A percentile compares a stretch with the other conserved stretches of the same genome.
Conservation (phyloP, 2,797 vertebrate genomes). For the Balearica regulorum region DNA sequence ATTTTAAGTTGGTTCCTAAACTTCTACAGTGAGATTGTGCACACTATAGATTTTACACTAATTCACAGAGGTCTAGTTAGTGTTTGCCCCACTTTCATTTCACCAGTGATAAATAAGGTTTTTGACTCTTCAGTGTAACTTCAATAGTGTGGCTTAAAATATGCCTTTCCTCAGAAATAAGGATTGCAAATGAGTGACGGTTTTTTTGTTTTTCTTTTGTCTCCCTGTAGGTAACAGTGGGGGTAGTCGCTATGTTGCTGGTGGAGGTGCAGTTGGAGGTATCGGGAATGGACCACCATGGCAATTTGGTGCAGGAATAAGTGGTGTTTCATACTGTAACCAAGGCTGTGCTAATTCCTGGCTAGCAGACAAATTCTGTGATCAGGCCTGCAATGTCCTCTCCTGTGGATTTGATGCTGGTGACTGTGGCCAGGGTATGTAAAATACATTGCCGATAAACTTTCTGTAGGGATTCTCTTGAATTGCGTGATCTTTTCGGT, state of each 20-base stretch:
- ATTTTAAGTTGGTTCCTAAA: background rate
- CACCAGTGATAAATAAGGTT: background rate
- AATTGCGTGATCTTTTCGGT: background rate
- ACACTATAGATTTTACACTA: background rate
- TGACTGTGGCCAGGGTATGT: conserved; percentile 93
- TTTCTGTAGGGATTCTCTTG: background rate
- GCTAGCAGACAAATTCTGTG: conserved; percentile 98
- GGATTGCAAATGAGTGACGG: background rate
- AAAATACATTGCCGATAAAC: background rate
- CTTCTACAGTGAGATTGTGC: background rate
- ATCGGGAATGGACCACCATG: conserved; percentile 83
- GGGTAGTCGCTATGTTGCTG: conserved; percentile 80
- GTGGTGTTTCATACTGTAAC: conserved; percentile 89
- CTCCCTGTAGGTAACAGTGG: conserved; percentile 70
- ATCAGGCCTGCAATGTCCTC: conserved; percentile 95
- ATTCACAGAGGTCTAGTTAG: background rate
- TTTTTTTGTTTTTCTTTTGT: background rate
- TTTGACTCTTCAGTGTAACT: background rate
- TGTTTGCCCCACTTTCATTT: background rate
- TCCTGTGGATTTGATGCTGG: conserved; percentile 94
- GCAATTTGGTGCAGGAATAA: conserved; percentile 89
- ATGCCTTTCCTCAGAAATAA: background rate
- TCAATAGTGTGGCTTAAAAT: background rate
- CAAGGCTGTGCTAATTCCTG: conserved; percentile 98
- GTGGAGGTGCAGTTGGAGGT: conserved; percentile 72